Base-by-base conservation (phyloP, 2,888 invertebrate genomes). In the Alsophila aescularia region DNA sequence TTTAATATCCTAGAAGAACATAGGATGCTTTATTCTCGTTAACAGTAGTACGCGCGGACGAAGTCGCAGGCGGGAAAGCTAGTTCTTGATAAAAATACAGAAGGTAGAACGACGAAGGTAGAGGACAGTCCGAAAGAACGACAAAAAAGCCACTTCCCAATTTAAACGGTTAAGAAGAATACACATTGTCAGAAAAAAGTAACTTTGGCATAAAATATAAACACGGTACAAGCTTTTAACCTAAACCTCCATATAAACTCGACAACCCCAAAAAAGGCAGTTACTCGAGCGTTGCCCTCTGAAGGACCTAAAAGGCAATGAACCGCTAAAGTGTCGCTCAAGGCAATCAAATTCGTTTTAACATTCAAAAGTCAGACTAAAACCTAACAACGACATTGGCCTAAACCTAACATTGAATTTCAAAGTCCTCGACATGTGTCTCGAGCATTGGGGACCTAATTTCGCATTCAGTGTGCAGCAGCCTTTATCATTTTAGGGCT, bases 401-500 rank as follows among this genome's bases (percentile, higher is more conserved):
- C 68, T 53, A n/a, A n/a, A 60, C 32, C 24, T 24, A 24, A 24
- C 24, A 62, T 66, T 58, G 67, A 71, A 77, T 75, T 63, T 56
- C 59, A 62, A 62, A 65, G 61, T 51, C 57, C 52, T 64, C 58
- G 55, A 56, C 55, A 41, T 41, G 16, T 43, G 48, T 60, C 34
- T 39, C 50, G 39, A 43, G 39, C 15, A 39, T 57, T 58, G 57
- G 52, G 41, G 55, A 53, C 18, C 62, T 62, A 47, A 72, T 80
- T 78, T 70, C 39, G 62, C 52, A 83, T 83, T 79, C 81, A 71
- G 58, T 60, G 52, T 66, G 68, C 70, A 72, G 45, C 60, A 50
- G 54, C 69, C 60, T 69, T 74, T 79, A 81, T 79, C 79, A 82
- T 82, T 77, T 79, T 74, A 73, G 59, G 69, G 68, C 63, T 68